These are phyloP conservation scores for Salvelinus sp. DNA, from an alignment of 2,113 vertebrate genomes.

Conservation along the genomic window DNA sequence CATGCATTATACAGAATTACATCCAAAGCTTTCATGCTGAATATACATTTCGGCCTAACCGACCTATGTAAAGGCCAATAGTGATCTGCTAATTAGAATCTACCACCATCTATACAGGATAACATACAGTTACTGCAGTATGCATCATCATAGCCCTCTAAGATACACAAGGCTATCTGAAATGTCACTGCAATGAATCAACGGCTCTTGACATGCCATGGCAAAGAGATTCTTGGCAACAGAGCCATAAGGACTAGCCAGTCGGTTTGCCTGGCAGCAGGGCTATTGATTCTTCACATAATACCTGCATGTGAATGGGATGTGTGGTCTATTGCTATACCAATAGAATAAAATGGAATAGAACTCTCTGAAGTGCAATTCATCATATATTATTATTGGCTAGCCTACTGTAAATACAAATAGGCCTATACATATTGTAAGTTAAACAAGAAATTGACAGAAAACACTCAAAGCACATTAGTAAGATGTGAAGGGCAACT, in stretches of 20 bases:
- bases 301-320: neutral
- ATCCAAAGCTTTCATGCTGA: neutral
- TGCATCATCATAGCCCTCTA: neutral
- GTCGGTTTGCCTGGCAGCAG: neutral
- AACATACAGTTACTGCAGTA: neutral
- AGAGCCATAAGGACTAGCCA: neutral
- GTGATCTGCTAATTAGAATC: neutral
- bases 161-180: neutral
- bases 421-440: no score
- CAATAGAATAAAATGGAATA: no score
- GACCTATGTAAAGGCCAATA: neutral
- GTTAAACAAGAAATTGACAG: neutral
- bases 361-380: no score
- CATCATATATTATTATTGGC: no score
- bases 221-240: neutral
- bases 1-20: neutral
- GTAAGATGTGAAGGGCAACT: slow-evolving; percentile 44
- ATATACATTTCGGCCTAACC: neutral
- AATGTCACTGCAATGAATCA: slow-evolving; percentile 2
- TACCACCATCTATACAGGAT: neutral
- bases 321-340: no score
- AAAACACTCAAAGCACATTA: slow-evolving; percentile 14
- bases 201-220: neutral
- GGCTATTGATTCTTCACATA: neutral
- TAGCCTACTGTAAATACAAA: no score